Base-by-base conservation (phyloP, 2,113 vertebrate genomes). In the Micromys minutus region DNA sequence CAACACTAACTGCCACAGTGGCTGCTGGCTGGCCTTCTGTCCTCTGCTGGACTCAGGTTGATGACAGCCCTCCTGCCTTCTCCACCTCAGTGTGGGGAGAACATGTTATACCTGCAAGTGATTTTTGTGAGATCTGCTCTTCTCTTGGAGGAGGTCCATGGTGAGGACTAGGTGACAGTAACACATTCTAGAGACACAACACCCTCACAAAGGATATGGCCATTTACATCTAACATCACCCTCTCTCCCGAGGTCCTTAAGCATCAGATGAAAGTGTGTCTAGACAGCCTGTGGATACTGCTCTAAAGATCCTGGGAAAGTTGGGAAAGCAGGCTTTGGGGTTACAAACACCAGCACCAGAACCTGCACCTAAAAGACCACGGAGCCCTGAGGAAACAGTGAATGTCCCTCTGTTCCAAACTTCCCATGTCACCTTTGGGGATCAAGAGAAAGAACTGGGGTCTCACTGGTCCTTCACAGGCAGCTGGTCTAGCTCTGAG, bases 31-130 rank as follows among this genome's bases (percentile, higher is more conserved):
- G 34, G 7, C 57, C 52, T 47, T 36, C 36, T 0, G 0, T 42
- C 74, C 74, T 72, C 65, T 31, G 15, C 45, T 47, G 31, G 21
- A n/a, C 1, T 2, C 17, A 4, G 31, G 19, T 0, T 45, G 52
- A 59, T 13, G 10, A 4, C 1, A 1, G n/a, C 45, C 16, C 26
- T 22, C 26, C 9, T 0, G 2, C 42, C 22, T 55, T 52, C 31
- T 36, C 52, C 12, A 0, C 3, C 1, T 22, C 45, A 3, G 0
- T 34, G 34, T 19, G 2, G 42, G 34, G 45, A 6, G 7, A 12
- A 59, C 21, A 31, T 26, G 24, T 11, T 63, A 16, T 22, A 31
- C 61, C 39, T 10, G 22, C 36, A 10, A 55, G 55, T 5, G 22
- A 67, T 36, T 67, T 34, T 8, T 16, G 31, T 31, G 10, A 47